Evolutionary conservation across 2,888 invertebrate genomes (phyloP).

Genomic region (Nemotelus nigrinus): DNA sequence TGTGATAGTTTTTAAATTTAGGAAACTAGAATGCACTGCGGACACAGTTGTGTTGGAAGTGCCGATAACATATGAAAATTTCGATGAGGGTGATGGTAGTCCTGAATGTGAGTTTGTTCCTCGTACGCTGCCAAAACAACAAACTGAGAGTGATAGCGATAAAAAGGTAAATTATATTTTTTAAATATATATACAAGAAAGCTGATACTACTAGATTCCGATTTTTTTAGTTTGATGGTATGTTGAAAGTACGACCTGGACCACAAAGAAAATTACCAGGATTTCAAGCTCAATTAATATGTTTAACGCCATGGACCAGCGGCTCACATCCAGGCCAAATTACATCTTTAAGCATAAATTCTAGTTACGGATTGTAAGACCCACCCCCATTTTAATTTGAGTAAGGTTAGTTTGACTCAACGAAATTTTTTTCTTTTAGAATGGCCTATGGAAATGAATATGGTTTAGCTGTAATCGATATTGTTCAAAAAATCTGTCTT

Average conservation of each 20-base stretch:
- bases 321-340: constrained; percentile 85
- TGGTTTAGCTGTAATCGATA: constrained; percentile 94
- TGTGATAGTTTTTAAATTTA: constrained; percentile 95
- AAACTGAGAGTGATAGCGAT: constrained; percentile 61
- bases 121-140: constrained; percentile 66
- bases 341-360: constrained; percentile 91
- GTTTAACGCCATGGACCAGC: constrained; percentile 85
- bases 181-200: not conserved
- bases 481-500: constrained; percentile 88
- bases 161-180: constrained; percentile 64
- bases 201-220: constrained; percentile 33
- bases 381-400: not conserved
- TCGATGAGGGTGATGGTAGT: constrained; percentile 82
- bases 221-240: constrained; percentile 63
- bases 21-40: constrained; percentile 85
- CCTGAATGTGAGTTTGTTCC: constrained; percentile 82
- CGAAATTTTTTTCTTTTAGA: constrained; percentile 67
- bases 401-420: not conserved
- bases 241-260: constrained; percentile 77
- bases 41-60: constrained; percentile 87
- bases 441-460: constrained; percentile 98
- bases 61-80: constrained; percentile 83
- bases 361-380: constrained; percentile 96
- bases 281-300: constrained; percentile 95
- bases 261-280: constrained; percentile 90